Evolutionary conservation across 1,140 invertebrate species (phyloP).

Genomic region (Samia ricini): DNA sequence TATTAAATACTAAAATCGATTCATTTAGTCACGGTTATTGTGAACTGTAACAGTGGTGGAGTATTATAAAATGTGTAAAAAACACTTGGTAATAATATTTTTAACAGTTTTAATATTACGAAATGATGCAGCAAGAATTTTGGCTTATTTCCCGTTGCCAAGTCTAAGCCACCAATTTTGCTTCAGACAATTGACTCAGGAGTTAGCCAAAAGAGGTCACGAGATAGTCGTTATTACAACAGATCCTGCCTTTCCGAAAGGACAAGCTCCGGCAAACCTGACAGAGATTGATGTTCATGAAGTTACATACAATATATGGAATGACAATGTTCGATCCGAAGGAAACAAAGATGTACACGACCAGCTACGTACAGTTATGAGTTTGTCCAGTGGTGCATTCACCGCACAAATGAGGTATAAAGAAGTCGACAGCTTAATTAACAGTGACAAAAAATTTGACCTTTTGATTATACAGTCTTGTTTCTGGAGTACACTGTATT

Average conservation of each 20-base stretch:
- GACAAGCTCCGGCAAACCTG: conserved; percentile 26
- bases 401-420: conserved; percentile 25
- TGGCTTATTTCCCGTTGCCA: conserved; percentile 68
- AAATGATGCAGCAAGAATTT: conserved; percentile 51
- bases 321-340: conserved; percentile 7
- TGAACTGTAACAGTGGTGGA: neutral
- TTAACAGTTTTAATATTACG: neutral
- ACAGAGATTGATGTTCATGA: conserved; percentile 35
- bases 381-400: conserved; percentile 17
- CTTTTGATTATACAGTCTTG: neutral
- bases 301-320: conserved; percentile 29
- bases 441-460: conserved; percentile 5
- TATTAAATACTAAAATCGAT: neutral
- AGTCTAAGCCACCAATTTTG: conserved; percentile 78
- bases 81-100: neutral
- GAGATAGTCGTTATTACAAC: conserved; percentile 55
- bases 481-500: neutral
- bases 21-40: neutral
- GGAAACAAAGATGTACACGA: conserved; percentile 7
- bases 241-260: conserved; percentile 36
- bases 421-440: conserved; percentile 24
- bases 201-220: conserved; percentile 67
- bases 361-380: conserved; percentile 9
- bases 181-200: conserved; percentile 54
- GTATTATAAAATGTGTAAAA: neutral